phyloP scores from a whole-genome alignment of 92 coral and sea anemone species.

The Epizoanthus illoricatus region DNA sequence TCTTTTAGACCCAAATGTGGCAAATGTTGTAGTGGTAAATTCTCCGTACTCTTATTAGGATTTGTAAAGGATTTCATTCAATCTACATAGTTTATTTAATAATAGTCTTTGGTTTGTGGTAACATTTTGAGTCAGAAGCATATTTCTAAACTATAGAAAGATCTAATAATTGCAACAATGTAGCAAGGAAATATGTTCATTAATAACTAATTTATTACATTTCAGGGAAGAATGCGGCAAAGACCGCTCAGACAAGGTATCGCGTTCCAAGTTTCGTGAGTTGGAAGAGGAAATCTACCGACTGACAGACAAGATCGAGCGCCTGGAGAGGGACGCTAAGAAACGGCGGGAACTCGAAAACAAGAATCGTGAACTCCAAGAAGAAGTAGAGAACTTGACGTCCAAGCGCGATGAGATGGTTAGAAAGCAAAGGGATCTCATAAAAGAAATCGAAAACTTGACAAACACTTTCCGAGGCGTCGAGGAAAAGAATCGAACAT shows the following conservation, averaged over 20 bases:
- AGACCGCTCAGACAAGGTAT: conserved; percentile 11
- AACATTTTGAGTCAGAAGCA: too few relatives aligned
- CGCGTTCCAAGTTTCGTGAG: conserved; percentile 44
- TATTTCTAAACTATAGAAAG: too few relatives aligned
- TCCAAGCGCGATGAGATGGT: conserved; percentile 63
- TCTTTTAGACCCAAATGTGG: too few relatives aligned
- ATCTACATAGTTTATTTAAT: too few relatives aligned
- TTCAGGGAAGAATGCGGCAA: conserved; percentile 29
- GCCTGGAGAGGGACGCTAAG: conserved; percentile 57
- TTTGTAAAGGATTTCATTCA: too few relatives aligned
- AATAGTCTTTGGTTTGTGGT: too few relatives aligned
- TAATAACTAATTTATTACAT: too few relatives aligned
- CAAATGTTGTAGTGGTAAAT: too few relatives aligned
- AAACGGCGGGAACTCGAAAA: conserved; percentile 65
- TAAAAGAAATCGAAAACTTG: conserved; percentile 63
- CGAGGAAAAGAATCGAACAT: conserved; percentile 64
- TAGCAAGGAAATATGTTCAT: too few relatives aligned
- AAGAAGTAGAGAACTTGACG: conserved; percentile 66
- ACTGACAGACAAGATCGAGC: conserved; percentile 56
- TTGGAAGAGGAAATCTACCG: conserved; percentile 58
- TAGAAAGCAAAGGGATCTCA: conserved; percentile 69
- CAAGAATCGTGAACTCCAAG: conserved; percentile 64
- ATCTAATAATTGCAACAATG: too few relatives aligned
- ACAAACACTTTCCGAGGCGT: conserved; percentile 56
- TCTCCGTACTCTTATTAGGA: too few relatives aligned